These are phyloP conservation scores for Sabatieria punctata DNA, from an alignment of 2,888 invertebrate genomes.

Conservation along the genomic window DNA sequence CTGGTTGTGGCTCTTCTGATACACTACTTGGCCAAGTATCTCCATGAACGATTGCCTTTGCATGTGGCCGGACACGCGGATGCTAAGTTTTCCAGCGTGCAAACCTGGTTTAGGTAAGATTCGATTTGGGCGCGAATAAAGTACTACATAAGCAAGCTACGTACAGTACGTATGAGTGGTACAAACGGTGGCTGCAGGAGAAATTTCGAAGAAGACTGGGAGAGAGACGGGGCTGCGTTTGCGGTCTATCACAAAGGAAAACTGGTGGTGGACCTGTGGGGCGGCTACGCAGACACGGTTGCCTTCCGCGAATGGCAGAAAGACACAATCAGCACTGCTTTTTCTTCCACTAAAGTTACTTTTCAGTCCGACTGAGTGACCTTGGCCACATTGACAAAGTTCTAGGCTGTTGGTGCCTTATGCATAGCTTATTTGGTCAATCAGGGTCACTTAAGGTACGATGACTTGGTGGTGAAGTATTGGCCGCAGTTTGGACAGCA, in stretches of 20 bases:
- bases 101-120: too few species aligned
- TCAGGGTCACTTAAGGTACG: conserved; percentile 29
- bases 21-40: too few species aligned
- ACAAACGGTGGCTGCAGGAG: too few species aligned
- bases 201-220: conserved; percentile 25
- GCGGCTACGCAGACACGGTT: conserved; percentile 31
- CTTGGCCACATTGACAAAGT: too few species aligned
- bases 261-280: conserved; percentile 33
- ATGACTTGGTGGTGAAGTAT: conserved; percentile 25
- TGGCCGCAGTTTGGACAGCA: conserved; percentile 35
- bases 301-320: conserved; percentile 28
- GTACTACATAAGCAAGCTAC: too few species aligned
- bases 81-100: too few species aligned
- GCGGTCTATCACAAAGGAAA: conserved; percentile 31
- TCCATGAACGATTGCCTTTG: too few species aligned
- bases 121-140: too few species aligned
- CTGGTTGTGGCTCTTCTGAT: too few species aligned
- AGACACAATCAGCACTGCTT: conserved; percentile 30
- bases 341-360: conserved; percentile 31
- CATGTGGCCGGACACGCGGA: too few species aligned
- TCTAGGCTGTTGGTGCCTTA: conserved; percentile 15
- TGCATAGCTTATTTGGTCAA: conserved; percentile 27
- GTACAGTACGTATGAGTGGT: too few species aligned
- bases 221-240: conserved; percentile 30
- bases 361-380: too few species aligned